A percentile compares a stretch with the other conserved stretches of the same genome.
These are phyloP conservation scores for Bambusicola thoracicus DNA, from an alignment of 2,113 vertebrate species.

Conservation along the genomic window DNA sequence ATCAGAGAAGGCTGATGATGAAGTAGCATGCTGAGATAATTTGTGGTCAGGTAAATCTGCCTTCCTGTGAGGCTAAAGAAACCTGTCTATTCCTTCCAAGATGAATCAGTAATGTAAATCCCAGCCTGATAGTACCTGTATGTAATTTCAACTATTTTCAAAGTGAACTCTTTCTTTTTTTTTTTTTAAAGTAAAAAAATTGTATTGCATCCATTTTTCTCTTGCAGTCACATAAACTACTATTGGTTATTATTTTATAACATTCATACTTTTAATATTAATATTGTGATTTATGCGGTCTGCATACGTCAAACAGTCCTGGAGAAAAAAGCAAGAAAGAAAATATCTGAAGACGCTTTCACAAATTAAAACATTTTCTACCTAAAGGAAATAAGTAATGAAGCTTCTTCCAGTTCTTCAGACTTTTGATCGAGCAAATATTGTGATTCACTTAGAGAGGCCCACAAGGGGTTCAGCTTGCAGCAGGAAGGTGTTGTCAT, in stretches of 20 bases:
- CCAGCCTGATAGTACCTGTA: background rate
- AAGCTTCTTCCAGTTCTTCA: background rate
- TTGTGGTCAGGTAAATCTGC: background rate
- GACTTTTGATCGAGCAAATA: background rate
- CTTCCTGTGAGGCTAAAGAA: background rate
- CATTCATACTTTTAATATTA: background rate
- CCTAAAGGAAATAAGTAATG: background rate
- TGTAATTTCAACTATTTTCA: background rate
- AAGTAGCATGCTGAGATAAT: background rate
- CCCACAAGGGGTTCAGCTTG: slow-evolving; percentile 40
- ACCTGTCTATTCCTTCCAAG: background rate
- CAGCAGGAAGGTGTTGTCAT: slow-evolving; percentile 54
- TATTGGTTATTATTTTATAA: background rate
- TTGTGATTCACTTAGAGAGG: slow-evolving; percentile 29
- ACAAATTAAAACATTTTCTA: background rate
- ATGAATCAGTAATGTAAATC: background rate
- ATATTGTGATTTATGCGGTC: background rate
- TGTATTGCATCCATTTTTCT: background rate
- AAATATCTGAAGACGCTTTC: background rate
- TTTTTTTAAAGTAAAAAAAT: background rate
- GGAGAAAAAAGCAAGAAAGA: background rate
- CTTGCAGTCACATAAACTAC: background rate
- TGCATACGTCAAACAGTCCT: background rate
- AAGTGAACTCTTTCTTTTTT: background rate
- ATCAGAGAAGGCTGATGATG: background rate